A percentile compares a stretch with the other conserved stretches of the same genome.
These are phyloP conservation scores for Chinchilla lanigera DNA, from an alignment of 2,113 vertebrate species.

Conservation along the genomic window DNA sequence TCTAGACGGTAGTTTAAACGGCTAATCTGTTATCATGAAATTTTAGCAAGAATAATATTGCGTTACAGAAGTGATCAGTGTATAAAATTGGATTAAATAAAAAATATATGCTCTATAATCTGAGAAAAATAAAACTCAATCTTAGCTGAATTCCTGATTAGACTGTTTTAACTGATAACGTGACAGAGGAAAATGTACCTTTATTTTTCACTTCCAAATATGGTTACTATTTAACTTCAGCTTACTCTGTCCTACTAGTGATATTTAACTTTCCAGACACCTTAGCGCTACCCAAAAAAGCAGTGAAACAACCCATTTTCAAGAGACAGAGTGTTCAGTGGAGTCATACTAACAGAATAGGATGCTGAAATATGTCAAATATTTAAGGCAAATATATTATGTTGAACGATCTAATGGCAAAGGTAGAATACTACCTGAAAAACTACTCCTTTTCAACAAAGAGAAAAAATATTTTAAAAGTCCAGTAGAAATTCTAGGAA, in stretches of 20 bases:
- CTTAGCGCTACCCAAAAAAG: neutral
- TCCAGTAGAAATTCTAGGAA: neutral
- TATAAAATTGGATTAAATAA: neutral
- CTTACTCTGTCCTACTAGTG: neutral
- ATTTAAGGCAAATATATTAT: neutral
- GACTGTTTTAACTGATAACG: neutral
- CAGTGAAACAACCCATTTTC: neutral
- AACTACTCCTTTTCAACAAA: neutral
- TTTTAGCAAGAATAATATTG: neutral
- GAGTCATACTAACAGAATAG: neutral
- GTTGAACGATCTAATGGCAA: neutral
- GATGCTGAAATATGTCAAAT: neutral
- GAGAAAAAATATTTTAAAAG: neutral
- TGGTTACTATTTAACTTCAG: neutral
- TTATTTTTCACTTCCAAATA: neutral
- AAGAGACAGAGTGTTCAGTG: neutral
- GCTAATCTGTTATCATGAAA: neutral
- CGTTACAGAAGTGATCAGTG: neutral
- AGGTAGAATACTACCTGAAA: neutral
- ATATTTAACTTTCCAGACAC: neutral
- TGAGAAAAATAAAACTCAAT: neutral
- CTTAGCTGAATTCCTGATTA: neutral
- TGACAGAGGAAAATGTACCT: neutral
- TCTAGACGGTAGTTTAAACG: neutral
- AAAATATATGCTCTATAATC: neutral